These are phyloP conservation scores for Heliconius hermathena DNA, from an alignment of 1,140 invertebrate genomes.

Conservation along the genomic window DNA sequence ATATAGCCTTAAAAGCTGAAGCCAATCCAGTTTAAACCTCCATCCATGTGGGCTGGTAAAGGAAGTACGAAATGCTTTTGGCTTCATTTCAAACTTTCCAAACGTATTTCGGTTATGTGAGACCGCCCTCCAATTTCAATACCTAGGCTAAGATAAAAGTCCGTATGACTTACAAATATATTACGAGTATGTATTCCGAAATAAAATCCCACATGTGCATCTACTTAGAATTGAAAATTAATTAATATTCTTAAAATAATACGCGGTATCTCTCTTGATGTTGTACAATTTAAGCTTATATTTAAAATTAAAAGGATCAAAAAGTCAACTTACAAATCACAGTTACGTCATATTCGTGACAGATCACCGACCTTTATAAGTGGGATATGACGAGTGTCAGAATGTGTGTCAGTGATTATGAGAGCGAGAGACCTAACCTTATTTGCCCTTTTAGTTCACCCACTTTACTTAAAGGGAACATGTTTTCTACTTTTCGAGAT, in stretches of 20 bases:
- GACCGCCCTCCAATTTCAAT: not conserved
- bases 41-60: not conserved
- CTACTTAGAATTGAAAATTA: too few relatives aligned
- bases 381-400: constrained; percentile 12
- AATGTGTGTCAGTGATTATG: constrained; percentile 24
- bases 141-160: not conserved
- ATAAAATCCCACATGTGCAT: too few relatives aligned
- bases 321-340: not conserved
- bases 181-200: too few relatives aligned
- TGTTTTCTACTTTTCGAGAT: not conserved
- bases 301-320: not conserved
- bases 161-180: not conserved
- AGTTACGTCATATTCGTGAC: constrained; percentile 14
- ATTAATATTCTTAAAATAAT: not conserved
- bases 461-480: constrained; percentile 9
- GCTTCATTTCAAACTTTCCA: not conserved
- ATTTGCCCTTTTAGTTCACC: constrained; percentile 13
- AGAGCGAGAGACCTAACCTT: constrained; percentile 22
- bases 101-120: constrained; percentile 3
- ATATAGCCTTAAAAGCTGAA: not conserved
- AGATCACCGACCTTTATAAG: constrained; percentile 18
- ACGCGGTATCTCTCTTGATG: not conserved
- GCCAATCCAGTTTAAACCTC: not conserved
- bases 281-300: not conserved
- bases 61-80: not conserved